Base-by-base conservation (phyloP, 2,797 vertebrate species). In the Borostomias antarcticus region DNA sequence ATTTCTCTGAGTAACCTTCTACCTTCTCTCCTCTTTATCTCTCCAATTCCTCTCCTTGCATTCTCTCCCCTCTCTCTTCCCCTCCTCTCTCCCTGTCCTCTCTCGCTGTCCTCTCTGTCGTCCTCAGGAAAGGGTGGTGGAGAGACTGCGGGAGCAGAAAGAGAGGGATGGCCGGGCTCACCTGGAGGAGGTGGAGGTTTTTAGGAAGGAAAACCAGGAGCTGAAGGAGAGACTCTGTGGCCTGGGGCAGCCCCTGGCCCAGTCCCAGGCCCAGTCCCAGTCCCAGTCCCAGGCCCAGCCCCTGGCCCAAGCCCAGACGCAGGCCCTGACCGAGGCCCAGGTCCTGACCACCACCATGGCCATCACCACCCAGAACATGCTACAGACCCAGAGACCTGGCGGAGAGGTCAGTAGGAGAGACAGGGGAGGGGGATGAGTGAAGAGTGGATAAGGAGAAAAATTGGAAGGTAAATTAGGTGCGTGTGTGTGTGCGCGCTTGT, bases 191-290 rank as follows among this genome's bases (percentile, higher is more conserved):
- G 84, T 94, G 62, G 95, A 96, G 74, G 92, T 90, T 43, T 94
- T 94, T 82, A 94, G 95, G 81, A 96, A 93, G 82, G 97, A 98
- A 90, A 98, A 98, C 88, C 95, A 95, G 80, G 93, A 96, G 45
- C 83, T 99, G 66, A 98, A 96, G 87, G 95, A 96, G 70, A 96
- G 92, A 76, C 92, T 98, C 51, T 91, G 92, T 67, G 89, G 86
- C 74, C 88, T 97, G 74, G 95, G 95, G 85, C 95, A 93, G 68
- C 84, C 95, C 61, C 91, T 51, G 8, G 8, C 19, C 13, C n/a
- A n/a, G n/a, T n/a, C n/a, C n/a, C n/a, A n/a, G n/a, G n/a, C n/a
- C n/a, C n/a, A n/a, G n/a, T n/a, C n/a, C n/a, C n/a, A n/a, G n/a
- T n/a, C n/a, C n/a, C n/a, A n/a, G n/a, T n/a, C n/a, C n/a, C n/a